These are phyloP conservation scores for Todiramphus chloris DNA, from an alignment of 2,113 vertebrate species.

Conservation along the genomic window DNA sequence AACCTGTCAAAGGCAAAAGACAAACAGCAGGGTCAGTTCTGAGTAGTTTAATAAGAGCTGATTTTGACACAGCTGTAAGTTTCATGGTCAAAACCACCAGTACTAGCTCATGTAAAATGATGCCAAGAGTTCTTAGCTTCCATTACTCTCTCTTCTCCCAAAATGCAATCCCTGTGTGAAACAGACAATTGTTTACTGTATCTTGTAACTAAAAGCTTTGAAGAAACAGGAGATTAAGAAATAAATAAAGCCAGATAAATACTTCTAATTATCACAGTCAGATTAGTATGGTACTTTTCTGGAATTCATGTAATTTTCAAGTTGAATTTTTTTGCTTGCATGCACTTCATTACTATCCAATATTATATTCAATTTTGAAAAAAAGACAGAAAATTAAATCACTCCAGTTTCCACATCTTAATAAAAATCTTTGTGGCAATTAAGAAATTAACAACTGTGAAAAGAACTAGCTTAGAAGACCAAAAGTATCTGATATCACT, in stretches of 20 bases:
- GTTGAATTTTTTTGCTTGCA: not conserved
- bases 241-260: not conserved
- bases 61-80: not conserved
- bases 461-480: not conserved
- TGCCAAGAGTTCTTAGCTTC: not conserved
- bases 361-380: not conserved
- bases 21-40: not conserved
- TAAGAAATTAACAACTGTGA: not conserved
- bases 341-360: not conserved
- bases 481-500: not conserved
- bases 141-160: not conserved
- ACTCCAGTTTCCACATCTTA: not conserved
- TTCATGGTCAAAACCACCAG: not conserved
- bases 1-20: conserved; percentile 78
- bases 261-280: not conserved
- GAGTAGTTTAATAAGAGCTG: not conserved
- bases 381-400: not conserved
- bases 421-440: not conserved
- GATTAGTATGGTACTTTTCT: not conserved
- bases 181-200: not conserved
- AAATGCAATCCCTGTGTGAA: not conserved
- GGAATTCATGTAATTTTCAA: not conserved
- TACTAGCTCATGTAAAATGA: not conserved
- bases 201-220: not conserved
- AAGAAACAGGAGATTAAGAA: not conserved